Evolutionary conservation across 1,140 invertebrate species (phyloP).

Genomic region (Penaeus vannamei): DNA sequence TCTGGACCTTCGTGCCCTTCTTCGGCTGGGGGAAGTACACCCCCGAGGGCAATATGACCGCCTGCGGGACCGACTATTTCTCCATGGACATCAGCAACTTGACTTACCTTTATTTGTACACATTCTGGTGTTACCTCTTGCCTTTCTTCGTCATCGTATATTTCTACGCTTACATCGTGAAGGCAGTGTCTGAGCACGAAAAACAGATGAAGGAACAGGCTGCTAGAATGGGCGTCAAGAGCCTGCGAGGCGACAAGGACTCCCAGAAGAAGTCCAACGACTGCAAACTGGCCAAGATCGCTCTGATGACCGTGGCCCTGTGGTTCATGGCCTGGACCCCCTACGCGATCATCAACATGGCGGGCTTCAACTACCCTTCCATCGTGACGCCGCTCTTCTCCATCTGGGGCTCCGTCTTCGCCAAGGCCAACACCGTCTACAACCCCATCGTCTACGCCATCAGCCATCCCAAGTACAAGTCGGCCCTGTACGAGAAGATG

Average conservation of each 20-base stretch:
- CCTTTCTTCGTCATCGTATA: constrained; percentile 68
- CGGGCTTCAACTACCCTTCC: not conserved
- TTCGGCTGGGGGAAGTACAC: constrained; percentile 69
- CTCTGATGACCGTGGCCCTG: constrained; percentile 70
- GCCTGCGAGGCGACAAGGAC: constrained; percentile 68
- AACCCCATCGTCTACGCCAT: not conserved
- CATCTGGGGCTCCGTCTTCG: constrained; percentile 17
- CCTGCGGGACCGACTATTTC: constrained; percentile 70
- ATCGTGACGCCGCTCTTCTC: constrained; percentile 6
- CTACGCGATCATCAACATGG: not conserved
- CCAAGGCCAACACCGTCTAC: constrained; percentile 8
- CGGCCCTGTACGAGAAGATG: constrained; percentile 81
- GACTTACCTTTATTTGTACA: constrained; percentile 64
- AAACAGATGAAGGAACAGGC: constrained; percentile 72
- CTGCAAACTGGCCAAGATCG: constrained; percentile 71
- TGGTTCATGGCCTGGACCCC: constrained; percentile 73
- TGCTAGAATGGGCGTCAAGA: constrained; percentile 71
- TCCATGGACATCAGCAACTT: constrained; percentile 70
- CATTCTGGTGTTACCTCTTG: constrained; percentile 71
- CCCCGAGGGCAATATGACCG: constrained; percentile 64
- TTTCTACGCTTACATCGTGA: constrained; percentile 73
- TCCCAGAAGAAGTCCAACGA: constrained; percentile 63
- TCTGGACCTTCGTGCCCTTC: constrained; percentile 67
- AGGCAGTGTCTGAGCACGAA: constrained; percentile 73
- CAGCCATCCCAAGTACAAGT: constrained; percentile 76